Evolutionary conservation across 2,797 vertebrate genomes (phyloP), one percentile per base, ranked within the genome.

Genomic region (Loris lydekkerianus): DNA sequence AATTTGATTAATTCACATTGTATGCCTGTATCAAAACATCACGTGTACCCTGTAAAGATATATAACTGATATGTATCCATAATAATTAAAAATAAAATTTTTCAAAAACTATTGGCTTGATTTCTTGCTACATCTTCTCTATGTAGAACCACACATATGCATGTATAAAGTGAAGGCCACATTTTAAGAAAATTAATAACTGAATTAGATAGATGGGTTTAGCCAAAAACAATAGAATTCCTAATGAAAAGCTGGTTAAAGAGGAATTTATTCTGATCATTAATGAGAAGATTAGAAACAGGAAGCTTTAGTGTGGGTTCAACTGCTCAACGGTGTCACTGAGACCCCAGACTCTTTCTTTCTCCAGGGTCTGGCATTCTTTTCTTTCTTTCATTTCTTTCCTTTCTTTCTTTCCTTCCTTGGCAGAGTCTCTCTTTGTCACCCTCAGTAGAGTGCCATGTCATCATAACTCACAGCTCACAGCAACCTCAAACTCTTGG

Each of bases 331-430:
- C 17, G 2, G 13, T 43, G 4, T 34, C 37, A 9, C 31, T 1
- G 0, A 10, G 20, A n/a, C 7, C 23, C 27, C 4, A 2, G 10
- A 27, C 23, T 58, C 3, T 31, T 13, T 34, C 40, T 46, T 11
- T 29, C 8, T 63, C 27, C 10, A 37, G 25, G 29, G 56, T 31
- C 25, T 65, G n/a, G 20, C 9, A 9, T 40, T 7, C 49, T 40
- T 34, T 43, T 21, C 46, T 27, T 15, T n/a, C 49, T 49, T 14
- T 49, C 9, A 2, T 49, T 14, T 49, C 2, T 49, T 14, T 49
- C 9, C 11, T 49, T 14, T 49, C 2, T 49, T 14, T 49, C 3
- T 49, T 49, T 49, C 11, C 11, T 49, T 49, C 11, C 11, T 49
- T 49, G 49, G 3, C 49, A 49, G 49, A 49, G 13, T 49, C 49